Evolutionary conservation across 35 echinoderm and acorn worm species (phyloP), one percentile per base, ranked within the genome.

Genomic region (Lytechinus variegatus): DNA sequence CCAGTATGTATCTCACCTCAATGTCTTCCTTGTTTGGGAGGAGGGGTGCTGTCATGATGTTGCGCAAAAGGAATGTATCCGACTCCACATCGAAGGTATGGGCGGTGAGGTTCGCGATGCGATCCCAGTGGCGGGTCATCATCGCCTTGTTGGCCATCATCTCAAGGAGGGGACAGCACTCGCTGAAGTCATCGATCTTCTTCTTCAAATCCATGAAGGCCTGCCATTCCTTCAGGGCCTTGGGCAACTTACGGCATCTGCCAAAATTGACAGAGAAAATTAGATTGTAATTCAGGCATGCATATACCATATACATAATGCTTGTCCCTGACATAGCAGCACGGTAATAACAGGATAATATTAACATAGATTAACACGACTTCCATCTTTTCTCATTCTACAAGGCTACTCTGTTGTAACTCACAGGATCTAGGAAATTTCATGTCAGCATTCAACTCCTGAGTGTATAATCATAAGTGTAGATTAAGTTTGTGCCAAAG

Each of bases 71-170:
- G 95, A 99, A 99, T n/a, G 95, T 93, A 52, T 99, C 98, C 0
- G 98, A 99, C 1, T 99, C 98, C 55, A 99, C 98, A 52, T 99
- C 98, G 94, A 99, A 99, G 4, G 98, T 98, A 86, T 99, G 98
- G 21, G 94, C 91, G 1, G 98, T 99, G 94, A 97, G 61, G 86
- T 92, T 95, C 0, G 98, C 98, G 27, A 99, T 79, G 56, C 98
- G 97, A 52, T 99, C 97, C 98, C 98, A 99, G 92, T 99, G 98
- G 19, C 98, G 95, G 4, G 91, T 97, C 97, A 98, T 97, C 98
- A 99, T 99, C 12, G 98, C 97, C 95, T 99, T 99, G 94, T 98
- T 97, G 87, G 98, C 94, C 98, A 99, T 99, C 96, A 99, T 97
- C 95, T 99, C 98, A 95, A 99, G 87, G 19, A 99, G 96, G 9